Evolutionary conservation across 35 echinoderm and acorn worm species (phyloP).

Genomic region (Holothuria glaberrima): DNA sequence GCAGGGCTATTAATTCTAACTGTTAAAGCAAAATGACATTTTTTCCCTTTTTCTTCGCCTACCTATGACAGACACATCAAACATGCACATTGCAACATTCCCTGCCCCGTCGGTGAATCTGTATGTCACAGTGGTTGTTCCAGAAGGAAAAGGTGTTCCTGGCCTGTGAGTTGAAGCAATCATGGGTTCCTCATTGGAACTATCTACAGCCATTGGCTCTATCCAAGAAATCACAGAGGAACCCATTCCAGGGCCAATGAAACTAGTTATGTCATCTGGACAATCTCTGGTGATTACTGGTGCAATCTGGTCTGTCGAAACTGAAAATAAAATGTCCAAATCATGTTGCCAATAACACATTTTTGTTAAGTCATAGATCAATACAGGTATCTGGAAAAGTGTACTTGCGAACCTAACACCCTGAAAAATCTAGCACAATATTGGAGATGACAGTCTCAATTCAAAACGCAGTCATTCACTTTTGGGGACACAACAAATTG

Average conservation of each 20-base stretch:
- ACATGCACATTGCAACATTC: neutral
- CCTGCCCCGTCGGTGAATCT: conserved; percentile 19
- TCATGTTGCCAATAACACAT: neutral
- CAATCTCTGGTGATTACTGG: conserved; percentile 20
- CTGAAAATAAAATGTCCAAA: neutral
- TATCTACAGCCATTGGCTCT: conserved; percentile 12
- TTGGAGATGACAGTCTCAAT: no score
- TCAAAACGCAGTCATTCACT: no score
- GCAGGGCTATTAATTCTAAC: no score
- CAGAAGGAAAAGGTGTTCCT: neutral
- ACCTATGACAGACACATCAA: neutral
- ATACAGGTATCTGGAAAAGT: no score
- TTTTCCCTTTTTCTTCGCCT: no score
- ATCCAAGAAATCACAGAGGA: neutral
- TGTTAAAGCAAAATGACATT: no score
- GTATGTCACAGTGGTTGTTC: conserved; percentile 14
- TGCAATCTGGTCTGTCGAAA: neutral
- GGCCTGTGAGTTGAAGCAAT: neutral
- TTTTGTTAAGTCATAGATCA: no score
- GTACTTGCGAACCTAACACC: no score
- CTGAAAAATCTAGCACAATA: no score
- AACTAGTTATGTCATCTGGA: neutral
- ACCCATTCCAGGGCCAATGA: neutral
- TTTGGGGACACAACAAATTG: no score
- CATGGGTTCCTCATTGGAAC: neutral